Evolutionary conservation across 1,140 invertebrate species (phyloP).

Genomic region (Mycetomoellerius zeteki): DNA sequence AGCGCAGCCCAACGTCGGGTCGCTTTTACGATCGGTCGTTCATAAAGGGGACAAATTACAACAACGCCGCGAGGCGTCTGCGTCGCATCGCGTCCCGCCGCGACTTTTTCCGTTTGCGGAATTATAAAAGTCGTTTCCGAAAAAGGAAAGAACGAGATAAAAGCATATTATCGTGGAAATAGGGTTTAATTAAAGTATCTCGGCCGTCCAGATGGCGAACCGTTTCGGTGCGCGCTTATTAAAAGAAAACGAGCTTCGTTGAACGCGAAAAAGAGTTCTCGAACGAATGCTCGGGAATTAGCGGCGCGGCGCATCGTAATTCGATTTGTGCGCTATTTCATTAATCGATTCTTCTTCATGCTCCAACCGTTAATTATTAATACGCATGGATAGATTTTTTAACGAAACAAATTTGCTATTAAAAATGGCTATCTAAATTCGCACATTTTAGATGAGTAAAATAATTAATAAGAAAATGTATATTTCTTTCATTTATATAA

Average conservation of each 20-base stretch:
- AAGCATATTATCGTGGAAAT: constrained; percentile 70
- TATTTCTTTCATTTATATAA: not conserved
- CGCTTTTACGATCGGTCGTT: constrained; percentile 69
- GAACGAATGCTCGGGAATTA: constrained; percentile 41
- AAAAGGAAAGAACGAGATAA: not conserved
- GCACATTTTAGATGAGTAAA: not conserved
- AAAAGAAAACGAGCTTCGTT: constrained; percentile 45
- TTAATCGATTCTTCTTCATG: not conserved
- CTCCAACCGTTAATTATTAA: not conserved
- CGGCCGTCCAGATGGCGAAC: constrained; percentile 52
- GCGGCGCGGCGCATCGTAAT: not conserved
- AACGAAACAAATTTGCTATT: not conserved
- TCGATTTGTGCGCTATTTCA: constrained; percentile 29
- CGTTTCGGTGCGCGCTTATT: constrained; percentile 42
- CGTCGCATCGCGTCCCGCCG: constrained; percentile 15
- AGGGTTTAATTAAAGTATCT: constrained; percentile 75
- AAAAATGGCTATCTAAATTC: not conserved
- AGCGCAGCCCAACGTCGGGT: constrained; percentile 7
- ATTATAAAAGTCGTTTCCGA: constrained; percentile 35
- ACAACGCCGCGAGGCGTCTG: constrained; percentile 50
- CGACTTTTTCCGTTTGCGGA: constrained; percentile 47
- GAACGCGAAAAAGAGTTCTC: constrained; percentile 10
- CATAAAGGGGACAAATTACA: constrained; percentile 66
- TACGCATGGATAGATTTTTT: not conserved
- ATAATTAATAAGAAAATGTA: not conserved